Evolutionary conservation across 2,113 vertebrate species (phyloP).

Genomic region (Sclerurus mexicanus): DNA sequence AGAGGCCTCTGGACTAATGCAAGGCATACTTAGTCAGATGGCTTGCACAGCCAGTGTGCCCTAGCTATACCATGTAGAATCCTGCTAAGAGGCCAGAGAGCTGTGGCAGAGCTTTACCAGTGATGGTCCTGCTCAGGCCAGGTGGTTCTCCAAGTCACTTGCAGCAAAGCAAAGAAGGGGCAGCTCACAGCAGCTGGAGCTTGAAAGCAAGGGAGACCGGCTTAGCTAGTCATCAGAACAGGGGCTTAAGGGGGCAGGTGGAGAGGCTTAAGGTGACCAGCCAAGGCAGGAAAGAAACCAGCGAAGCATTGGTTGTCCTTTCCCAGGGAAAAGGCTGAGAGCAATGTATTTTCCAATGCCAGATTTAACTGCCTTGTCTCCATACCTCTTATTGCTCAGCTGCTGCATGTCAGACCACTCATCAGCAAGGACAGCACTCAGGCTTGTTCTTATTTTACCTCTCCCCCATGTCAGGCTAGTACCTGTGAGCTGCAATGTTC

Average conservation of each 20-base stretch:
- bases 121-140: neutral
- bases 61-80: neutral
- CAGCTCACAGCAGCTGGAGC: neutral
- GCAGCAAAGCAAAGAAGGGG: neutral
- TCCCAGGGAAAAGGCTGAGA: neutral
- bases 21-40: neutral
- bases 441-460: neutral
- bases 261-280: neutral
- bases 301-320: neutral
- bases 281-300: neutral
- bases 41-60: fast-evolving
- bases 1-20: neutral
- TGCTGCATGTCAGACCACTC: neutral
- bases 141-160: neutral
- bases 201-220: neutral
- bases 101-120: neutral
- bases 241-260: neutral
- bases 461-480: neutral
- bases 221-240: neutral
- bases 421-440: neutral
- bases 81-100: neutral
- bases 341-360: neutral
- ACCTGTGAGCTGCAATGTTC: neutral
- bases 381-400: neutral
- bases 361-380: neutral